Conservation (phyloP, 2,888 invertebrate species). For the Torymus tubicola region DNA sequence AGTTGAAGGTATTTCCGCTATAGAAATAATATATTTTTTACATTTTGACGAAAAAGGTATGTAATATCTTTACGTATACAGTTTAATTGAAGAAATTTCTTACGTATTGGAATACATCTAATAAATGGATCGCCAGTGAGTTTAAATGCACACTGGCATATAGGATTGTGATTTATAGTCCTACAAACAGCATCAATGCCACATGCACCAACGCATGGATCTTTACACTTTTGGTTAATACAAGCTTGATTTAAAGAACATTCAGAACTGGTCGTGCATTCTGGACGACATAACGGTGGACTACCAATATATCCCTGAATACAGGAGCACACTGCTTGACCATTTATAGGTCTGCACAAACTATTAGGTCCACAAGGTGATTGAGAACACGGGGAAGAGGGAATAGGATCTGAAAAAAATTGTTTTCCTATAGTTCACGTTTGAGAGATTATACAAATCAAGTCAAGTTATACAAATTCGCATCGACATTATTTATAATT, state of each 20-base stretch:
- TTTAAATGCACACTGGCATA: constrained; percentile 82
- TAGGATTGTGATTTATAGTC: constrained; percentile 85
- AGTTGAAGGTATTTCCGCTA: constrained; percentile 77
- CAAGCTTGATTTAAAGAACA: constrained; percentile 87
- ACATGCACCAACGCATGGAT: constrained; percentile 89
- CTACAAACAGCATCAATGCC: constrained; percentile 86
- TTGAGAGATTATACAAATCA: too few relatives aligned
- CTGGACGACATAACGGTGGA: constrained; percentile 85
- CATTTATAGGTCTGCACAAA: constrained; percentile 78
- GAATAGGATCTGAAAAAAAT: constrained; percentile 18
- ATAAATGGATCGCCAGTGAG: constrained; percentile 84
- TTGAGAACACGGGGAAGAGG: constrained; percentile 80
- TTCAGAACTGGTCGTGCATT: constrained; percentile 88
- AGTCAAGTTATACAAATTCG: too few relatives aligned
- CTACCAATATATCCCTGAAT: constrained; percentile 74
- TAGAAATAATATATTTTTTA: constrained; percentile 1
- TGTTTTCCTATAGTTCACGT: constrained; percentile 63
- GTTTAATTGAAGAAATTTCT: constrained; percentile 16
- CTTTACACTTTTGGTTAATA: constrained; percentile 86
- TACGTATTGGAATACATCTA: constrained; percentile 35
- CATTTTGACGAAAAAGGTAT: neutral
- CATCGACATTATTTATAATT: too few relatives aligned
- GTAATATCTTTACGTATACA: neutral
- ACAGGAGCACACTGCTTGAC: constrained; percentile 79
- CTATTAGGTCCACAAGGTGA: constrained; percentile 86